These are phyloP conservation scores for Platyrinchus mystaceus DNA, from an alignment of 2,797 vertebrate species.

Conservation along the genomic window DNA sequence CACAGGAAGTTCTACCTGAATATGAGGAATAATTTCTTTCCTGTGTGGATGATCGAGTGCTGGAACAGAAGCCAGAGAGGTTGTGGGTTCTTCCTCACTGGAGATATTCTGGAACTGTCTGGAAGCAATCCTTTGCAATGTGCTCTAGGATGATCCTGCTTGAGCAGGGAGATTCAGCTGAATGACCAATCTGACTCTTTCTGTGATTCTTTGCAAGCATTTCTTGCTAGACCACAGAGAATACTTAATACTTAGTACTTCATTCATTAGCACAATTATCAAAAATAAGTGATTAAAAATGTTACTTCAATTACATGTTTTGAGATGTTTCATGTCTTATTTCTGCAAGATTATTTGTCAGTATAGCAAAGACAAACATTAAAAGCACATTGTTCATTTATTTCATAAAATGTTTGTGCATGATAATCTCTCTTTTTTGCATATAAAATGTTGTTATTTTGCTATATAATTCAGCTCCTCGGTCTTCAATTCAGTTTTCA, in stretches of 20 bases:
- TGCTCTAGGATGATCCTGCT: not conserved
- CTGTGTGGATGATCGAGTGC: not conserved
- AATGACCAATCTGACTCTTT: not conserved
- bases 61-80: not conserved
- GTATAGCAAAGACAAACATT: not conserved
- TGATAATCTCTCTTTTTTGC: not conserved
- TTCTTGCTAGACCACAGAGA: not conserved
- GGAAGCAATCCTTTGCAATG: not conserved
- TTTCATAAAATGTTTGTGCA: not conserved
- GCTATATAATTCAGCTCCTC: not conserved
- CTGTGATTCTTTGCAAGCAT: not conserved
- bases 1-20: not conserved
- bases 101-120: not conserved
- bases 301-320: not conserved
- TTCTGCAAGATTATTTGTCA: not conserved
- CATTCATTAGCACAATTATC: not conserved
- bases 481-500: not conserved
- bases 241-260: not conserved
- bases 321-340: not conserved
- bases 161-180: not conserved
- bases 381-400: not conserved
- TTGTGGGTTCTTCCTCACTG: not conserved
- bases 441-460: not conserved
- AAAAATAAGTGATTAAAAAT: not conserved
- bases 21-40: not conserved